phyloP scores from a whole-genome alignment of 2,797 vertebrate genomes.

The Luscinia megarhynchos region DNA sequence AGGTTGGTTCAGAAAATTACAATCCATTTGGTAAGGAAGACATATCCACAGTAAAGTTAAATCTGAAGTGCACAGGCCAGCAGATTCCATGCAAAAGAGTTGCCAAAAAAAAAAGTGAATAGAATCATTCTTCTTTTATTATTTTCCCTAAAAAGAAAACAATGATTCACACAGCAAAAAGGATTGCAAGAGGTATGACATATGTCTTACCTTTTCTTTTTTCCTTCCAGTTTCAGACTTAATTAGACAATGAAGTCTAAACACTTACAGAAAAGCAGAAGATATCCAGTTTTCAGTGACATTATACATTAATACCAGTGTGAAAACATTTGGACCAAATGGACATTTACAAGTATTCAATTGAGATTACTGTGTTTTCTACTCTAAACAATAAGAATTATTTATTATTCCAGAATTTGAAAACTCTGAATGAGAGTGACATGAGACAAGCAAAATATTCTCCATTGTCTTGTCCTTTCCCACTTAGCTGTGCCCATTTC shows the following conservation, averaged over 20 bases:
- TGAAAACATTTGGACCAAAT: not conserved
- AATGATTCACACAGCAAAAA: not conserved
- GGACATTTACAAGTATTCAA: not conserved
- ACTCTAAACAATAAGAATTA: not conserved
- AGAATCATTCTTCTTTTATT: not conserved
- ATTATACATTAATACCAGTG: not conserved
- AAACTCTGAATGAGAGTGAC: not conserved
- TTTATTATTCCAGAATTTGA: not conserved
- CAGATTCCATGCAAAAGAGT: not conserved
- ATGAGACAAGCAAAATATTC: not conserved
- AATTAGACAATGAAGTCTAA: not conserved
- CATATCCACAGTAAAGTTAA: not conserved
- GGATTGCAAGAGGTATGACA: not conserved
- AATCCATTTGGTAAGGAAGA: conserved; percentile 31
- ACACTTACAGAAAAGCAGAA: not conserved
- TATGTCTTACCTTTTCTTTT: not conserved
- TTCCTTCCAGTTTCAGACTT: not conserved
- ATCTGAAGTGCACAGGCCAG: not conserved
- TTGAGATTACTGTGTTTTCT: not conserved
- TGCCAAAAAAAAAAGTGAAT: fast-evolving
- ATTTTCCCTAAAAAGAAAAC: not conserved
- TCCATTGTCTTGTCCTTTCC: not conserved
- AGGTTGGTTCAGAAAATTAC: conserved; percentile 49
- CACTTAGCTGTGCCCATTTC: not conserved
- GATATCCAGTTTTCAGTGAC: not conserved